phyloP scores from a whole-genome alignment of 2,888 invertebrate genomes.

The Serripes groenlandicus region DNA sequence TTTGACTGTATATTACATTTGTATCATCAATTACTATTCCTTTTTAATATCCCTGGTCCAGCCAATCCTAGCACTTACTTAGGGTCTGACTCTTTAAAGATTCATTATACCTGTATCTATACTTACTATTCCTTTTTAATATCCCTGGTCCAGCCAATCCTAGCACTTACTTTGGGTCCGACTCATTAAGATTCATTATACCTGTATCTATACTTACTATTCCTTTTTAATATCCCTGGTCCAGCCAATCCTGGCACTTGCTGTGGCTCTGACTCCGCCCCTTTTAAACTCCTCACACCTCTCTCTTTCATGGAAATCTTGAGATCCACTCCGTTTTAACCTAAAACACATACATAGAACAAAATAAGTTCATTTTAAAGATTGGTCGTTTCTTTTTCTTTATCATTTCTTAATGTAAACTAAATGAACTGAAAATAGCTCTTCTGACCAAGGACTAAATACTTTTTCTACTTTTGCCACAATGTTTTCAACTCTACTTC shows the following conservation, averaged over 20 bases:
- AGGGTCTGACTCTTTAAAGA: constrained; percentile 91
- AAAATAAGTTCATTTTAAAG: not conserved
- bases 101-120: no score
- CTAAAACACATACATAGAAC: not conserved
- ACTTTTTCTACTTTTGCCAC: no score
- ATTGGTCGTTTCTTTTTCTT: not conserved
- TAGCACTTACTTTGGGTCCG: constrained; percentile 91
- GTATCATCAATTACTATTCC: constrained; percentile 78
- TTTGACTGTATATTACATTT: no score
- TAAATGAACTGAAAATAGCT: no score
- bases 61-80: constrained; percentile 90
- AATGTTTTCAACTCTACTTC: no score
- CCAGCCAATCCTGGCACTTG: constrained; percentile 90
- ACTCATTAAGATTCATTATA: constrained; percentile 89
- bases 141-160: constrained; percentile 89
- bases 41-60: constrained; percentile 88
- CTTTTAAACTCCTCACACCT: constrained; percentile 88
- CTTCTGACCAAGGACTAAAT: no score
- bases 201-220: constrained; percentile 78
- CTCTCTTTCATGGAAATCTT: constrained; percentile 84
- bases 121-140: constrained; percentile 76
- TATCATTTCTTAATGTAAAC: no score
- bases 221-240: constrained; percentile 88
- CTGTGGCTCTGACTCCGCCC: constrained; percentile 91
- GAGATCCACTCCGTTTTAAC: constrained; percentile 87